Conservation (phyloP, 2,113 vertebrate species). For the Salvelinus alpinus region DNA sequence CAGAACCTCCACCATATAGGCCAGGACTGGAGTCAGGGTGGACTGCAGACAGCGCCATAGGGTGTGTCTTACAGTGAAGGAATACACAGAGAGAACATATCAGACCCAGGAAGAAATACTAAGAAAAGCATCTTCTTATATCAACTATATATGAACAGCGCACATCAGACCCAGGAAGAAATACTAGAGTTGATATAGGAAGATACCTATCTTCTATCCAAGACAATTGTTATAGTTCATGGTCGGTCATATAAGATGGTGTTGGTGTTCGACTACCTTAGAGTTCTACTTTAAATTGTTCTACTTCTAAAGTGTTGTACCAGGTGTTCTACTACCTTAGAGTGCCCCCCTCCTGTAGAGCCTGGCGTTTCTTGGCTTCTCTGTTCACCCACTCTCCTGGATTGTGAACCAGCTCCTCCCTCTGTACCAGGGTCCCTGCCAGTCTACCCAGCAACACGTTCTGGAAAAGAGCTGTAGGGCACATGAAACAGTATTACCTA, state of each 20-base stretch:
- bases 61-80: slow-evolving; percentile 61
- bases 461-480: slow-evolving; percentile 58
- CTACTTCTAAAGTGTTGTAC: too few relatives aligned
- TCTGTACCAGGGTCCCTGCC: slow-evolving; percentile 44
- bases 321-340: slow-evolving; percentile 60
- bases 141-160: neutral
- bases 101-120: neutral
- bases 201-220: too few relatives aligned
- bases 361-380: slow-evolving; percentile 67
- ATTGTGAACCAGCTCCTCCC: slow-evolving; percentile 43
- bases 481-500: neutral
- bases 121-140: neutral
- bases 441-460: slow-evolving; percentile 58
- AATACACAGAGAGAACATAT: neutral
- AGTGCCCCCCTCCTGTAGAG: slow-evolving; percentile 75
- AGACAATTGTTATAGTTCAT: too few relatives aligned
- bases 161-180: neutral
- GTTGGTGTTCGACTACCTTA: too few relatives aligned
- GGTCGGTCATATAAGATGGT: too few relatives aligned
- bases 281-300: too few relatives aligned
- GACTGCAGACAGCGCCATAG: slow-evolving; percentile 73
- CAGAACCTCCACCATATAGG: slow-evolving; percentile 63
- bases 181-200: too few relatives aligned
- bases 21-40: slow-evolving; percentile 65
- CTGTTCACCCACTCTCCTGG: slow-evolving; percentile 68